Base-by-base conservation (phyloP, 2,113 vertebrate genomes). In the Phodopus roborovskii region DNA sequence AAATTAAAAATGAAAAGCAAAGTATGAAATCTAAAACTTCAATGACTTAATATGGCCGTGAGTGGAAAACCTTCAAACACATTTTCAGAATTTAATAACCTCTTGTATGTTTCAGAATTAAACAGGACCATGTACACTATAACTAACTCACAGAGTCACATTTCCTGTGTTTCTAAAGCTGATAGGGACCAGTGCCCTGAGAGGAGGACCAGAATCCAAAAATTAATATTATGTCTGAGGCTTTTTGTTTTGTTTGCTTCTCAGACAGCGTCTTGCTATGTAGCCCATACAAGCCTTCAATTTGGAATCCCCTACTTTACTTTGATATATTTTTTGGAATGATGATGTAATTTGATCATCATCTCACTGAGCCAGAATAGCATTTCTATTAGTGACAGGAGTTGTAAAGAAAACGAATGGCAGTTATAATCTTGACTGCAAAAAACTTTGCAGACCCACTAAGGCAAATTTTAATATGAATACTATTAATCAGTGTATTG, bases 1-100 rank as follows among this genome's bases (percentile, higher is more conserved):
- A 82, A 97, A 83, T 45, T 74, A 89, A 74, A 94, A 94, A 89
- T 74, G 15, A 66, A 94, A 81, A 68, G 6, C 30, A 95, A 85
- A 71, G 13, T 17, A 84, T 81, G 58, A 93, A 93, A 96, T 86
- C n/a, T 77, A 89, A 85, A 96, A 93, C 74, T 77, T 71, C 58
- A 89, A 16, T 75, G 70, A 92, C 39, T 53, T 66, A 60, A 90
- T 90, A 53, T 60, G 24, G 12, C 45, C 68, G 64, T 26, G 64
- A 88, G 58, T 74, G 39, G 86, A 60, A n/a, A 42, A 82, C 36
- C 82, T 53, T 92, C 58, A 90, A 58, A 87, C 50, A 50, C 3
- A 78, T 60, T 79, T 77, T 82, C 36, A 89, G 53, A 84, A 89
- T 64, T 64, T 48, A 88, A 16, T 6, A 60, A 74, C 50, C 56